These are phyloP conservation scores for Drosophila lini DNA, from an alignment of 1,140 invertebrate genomes.

Conservation along the genomic window DNA sequence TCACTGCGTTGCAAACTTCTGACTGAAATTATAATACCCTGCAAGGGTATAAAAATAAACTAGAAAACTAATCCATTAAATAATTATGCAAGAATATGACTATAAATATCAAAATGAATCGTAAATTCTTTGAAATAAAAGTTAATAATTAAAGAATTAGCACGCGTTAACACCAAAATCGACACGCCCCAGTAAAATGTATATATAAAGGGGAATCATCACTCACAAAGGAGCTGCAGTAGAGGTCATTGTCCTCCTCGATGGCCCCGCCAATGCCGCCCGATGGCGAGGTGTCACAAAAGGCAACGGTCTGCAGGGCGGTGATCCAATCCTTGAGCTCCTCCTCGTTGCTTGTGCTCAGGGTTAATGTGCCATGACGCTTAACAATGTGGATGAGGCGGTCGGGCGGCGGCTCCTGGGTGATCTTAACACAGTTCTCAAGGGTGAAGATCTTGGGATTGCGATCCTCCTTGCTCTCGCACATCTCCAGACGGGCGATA, in stretches of 20 bases:
- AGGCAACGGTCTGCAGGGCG: slow-evolving; percentile 92
- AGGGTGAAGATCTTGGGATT: slow-evolving; percentile 91
- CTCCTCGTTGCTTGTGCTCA: slow-evolving; percentile 89
- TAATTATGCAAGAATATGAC: not conserved
- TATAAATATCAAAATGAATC: not conserved
- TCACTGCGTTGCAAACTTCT: too few relatives aligned
- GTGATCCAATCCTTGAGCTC: slow-evolving; percentile 91
- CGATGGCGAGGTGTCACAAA: slow-evolving; percentile 87
- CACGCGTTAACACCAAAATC: not conserved
- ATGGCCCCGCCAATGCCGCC: slow-evolving; percentile 84
- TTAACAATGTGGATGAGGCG: slow-evolving; percentile 89
- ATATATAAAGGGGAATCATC: not conserved
- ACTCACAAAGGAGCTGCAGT: slow-evolving; percentile 88
- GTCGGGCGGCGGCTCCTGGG: slow-evolving; percentile 87
- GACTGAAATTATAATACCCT: too few relatives aligned
- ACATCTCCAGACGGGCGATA: slow-evolving; percentile 92
- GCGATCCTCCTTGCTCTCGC: slow-evolving; percentile 89
- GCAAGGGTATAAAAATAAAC: too few relatives aligned
- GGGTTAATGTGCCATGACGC: slow-evolving; percentile 89
- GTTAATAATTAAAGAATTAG: not conserved
- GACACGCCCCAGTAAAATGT: slow-evolving; percentile 9
- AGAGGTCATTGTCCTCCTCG: slow-evolving; percentile 94
- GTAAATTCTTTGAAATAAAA: not conserved
- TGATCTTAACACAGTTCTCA: slow-evolving; percentile 94
- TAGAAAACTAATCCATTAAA: not conserved